Conservation (phyloP, 2,888 invertebrate genomes). For the Sclerodermus sp. region DNA sequence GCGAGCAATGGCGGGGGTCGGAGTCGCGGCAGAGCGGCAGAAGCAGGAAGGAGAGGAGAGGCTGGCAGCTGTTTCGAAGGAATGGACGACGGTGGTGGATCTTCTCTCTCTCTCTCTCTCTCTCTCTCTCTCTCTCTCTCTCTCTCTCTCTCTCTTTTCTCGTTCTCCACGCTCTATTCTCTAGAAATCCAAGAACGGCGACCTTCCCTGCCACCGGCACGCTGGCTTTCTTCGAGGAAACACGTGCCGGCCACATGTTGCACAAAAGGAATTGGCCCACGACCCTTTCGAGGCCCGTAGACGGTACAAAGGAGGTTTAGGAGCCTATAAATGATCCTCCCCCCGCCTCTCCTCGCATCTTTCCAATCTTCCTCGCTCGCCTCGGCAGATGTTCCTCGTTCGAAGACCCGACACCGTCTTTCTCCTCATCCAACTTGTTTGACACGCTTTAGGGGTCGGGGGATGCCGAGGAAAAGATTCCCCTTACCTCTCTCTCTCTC, state of each 20-base stretch:
- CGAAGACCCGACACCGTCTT: conserved; percentile 22
- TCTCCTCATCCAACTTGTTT: conserved; percentile 2
- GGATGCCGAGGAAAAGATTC: too few relatives aligned
- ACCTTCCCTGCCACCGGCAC: too few relatives aligned
- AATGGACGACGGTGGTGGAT: conserved; percentile 10
- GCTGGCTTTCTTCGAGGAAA: conserved; percentile 31
- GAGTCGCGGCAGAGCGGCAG: conserved; percentile 11
- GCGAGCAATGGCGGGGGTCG: too few relatives aligned
- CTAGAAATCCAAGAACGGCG: too few relatives aligned
- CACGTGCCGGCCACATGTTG: conserved; percentile 58
- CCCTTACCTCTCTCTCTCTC: too few relatives aligned
- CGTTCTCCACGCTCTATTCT: conserved; percentile 5
- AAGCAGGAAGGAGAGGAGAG: conserved; percentile 7
- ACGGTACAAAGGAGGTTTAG: conserved; percentile 31
- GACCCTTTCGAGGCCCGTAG: conserved; percentile 38
- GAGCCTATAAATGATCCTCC: conserved; percentile 27
- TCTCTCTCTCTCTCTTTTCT: conserved; percentile 5
- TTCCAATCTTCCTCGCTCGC: conserved; percentile 15
- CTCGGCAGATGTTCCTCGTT: conserved; percentile 40
- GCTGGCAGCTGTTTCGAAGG: conserved; percentile 10
- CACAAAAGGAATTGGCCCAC: conserved; percentile 48
- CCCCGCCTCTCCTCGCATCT: conserved; percentile 1
- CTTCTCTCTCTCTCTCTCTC: conserved; percentile 13
- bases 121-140: conserved; percentile 1
- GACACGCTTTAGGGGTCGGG: conserved; percentile 14